These are phyloP conservation scores for Cladopsammia gracilis DNA, from an alignment of 64 coral and sea anemone species.

Conservation along the genomic window DNA sequence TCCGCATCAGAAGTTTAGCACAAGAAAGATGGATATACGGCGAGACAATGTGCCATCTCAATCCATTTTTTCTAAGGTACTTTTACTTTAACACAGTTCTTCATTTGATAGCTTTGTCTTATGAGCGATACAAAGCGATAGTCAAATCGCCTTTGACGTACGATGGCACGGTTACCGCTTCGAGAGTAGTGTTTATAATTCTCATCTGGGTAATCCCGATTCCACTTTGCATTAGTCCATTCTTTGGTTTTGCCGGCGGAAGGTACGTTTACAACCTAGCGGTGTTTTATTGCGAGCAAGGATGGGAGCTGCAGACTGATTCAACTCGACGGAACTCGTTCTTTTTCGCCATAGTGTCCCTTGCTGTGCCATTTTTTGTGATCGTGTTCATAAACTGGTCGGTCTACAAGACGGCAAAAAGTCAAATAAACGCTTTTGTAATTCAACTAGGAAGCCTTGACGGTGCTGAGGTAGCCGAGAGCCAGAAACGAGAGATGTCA, in stretches of 20 bases:
- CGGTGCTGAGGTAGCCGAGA: too few relatives aligned
- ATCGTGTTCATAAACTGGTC: neutral
- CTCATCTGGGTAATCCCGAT: too few relatives aligned
- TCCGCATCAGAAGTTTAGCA: too few relatives aligned
- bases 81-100: neutral
- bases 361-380: neutral
- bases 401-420: neutral
- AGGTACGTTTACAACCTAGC: neutral
- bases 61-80: neutral
- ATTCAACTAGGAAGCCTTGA: too few relatives aligned
- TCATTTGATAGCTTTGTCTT: neutral
- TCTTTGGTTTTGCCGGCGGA: too few relatives aligned
- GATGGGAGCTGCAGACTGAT: neutral
- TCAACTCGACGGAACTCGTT: neutral
- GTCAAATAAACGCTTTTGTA: neutral
- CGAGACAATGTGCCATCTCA: neutral
- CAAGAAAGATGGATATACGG: too few relatives aligned
- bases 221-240: too few relatives aligned
- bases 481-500: too few relatives aligned
- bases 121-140: too few relatives aligned
- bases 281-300: neutral
- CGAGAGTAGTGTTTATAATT: neutral
- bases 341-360: too few relatives aligned
- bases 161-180: neutral
- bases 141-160: too few relatives aligned